Evolutionary conservation across 2,888 invertebrate genomes (phyloP), one percentile per base, ranked within the genome.

Genomic region (Orchesellides sinensis): DNA sequence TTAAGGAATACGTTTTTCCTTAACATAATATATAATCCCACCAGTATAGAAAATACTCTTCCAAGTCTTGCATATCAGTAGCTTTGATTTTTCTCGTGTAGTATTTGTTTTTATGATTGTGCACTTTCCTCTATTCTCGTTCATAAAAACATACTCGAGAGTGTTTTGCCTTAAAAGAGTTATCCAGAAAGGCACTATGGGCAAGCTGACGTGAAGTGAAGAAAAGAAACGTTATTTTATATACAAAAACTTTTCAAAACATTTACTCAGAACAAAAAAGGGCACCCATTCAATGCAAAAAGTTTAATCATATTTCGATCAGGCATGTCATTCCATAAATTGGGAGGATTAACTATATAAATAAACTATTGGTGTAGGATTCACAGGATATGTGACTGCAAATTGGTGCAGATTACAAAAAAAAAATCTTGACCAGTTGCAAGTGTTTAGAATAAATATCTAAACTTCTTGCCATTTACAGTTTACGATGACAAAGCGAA

Each of bases 91-190:
- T 66, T 47, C 32, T 19, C 27, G n/a, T 17, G 8, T 8, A 12
- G 70, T 70, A 59, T 59, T 72, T 72, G 59, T 59, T 72, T 72
- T 72, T 72, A 72, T 61, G 72, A 72, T 59, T 59, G 72, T 29
- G 27, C 59, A 27, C 59, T 29, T 27, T 59, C 21, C n/a, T 21
- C 59, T 59, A 29, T 29, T 59, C 59, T 27, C 59, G 14, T 54
- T 25, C 49, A 17, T 49, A 19, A 19, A n/a, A 49, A 17, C 1
- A 49, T 2, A 6, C 49, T 12, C 35, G 12, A 35, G 35, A 8
- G 35, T 5, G 35, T 35, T 35, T 35, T 35, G 6, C 12, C 12
- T 35, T 8, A 12, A 35, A 35, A 35, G 35, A 8, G n/a, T n/a
- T n/a, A n/a, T n/a, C n/a, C n/a, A n/a, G n/a, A n/a, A n/a, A 40